These are phyloP conservation scores for Tupaia chinensis DNA, from an alignment of 2,113 vertebrate species.

Conservation along the genomic window DNA sequence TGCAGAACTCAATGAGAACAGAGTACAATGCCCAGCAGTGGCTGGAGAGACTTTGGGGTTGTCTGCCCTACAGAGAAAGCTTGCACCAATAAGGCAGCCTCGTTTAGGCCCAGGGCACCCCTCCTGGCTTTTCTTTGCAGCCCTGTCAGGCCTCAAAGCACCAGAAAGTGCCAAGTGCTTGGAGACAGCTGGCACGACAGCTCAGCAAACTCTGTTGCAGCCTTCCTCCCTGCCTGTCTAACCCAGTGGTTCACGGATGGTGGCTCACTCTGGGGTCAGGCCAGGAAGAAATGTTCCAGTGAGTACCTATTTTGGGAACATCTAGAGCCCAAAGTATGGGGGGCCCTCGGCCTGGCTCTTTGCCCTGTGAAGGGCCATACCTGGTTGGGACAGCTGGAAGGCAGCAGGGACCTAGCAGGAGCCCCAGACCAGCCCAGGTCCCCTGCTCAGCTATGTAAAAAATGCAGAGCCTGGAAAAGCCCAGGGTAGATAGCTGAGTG, in stretches of 20 bases:
- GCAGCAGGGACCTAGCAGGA: neutral
- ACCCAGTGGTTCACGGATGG: neutral
- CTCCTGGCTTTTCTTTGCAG: neutral
- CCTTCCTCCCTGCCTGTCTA: neutral
- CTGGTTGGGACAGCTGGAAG: neutral
- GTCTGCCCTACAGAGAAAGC: neutral
- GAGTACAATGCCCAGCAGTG: neutral
- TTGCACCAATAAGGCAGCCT: rapidly evolving
- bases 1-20: neutral
- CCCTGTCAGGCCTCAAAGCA: neutral
- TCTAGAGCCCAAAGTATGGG: too few relatives aligned
- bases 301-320: neutral
- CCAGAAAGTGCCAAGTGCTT: neutral
- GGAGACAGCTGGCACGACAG: neutral
- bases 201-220: neutral
- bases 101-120: neutral
- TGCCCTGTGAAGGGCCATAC: neutral
- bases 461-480: slow-evolving; percentile 64
- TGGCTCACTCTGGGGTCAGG: neutral
- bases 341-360: neutral
- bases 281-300: neutral
- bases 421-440: slow-evolving; percentile 15
- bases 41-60: neutral
- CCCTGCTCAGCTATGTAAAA: slow-evolving; percentile 72
- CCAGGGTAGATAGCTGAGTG: slow-evolving; percentile 58